Evolutionary conservation across 2,113 vertebrate genomes (phyloP), one percentile per base, ranked within the genome.

Genomic region (Zosterops hypoxanthus): DNA sequence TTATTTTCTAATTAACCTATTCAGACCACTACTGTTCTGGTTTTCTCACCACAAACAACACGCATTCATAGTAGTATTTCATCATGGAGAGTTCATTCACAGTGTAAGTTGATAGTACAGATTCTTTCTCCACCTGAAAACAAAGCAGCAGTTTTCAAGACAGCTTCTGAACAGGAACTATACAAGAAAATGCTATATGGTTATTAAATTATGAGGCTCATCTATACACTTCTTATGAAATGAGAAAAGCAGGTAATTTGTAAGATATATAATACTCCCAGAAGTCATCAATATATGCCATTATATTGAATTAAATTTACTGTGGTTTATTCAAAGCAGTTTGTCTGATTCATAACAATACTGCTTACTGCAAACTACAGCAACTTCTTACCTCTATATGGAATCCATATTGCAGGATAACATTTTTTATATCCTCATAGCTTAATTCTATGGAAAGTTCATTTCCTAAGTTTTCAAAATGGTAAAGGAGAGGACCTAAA

Each of bases 391-490:
- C 99, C 99, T 99, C 99, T 70, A 99, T 94, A 73, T 98, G 97
- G 96, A 99, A 99, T 97, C 99, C 99, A 94, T 98, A 98, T 53
- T 99, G 98, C 60, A 99, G 90, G 88, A 99, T 99, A 39, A 99
- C 99, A 53, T 98, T 98, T 97, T 98, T 99, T 86, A 99, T 98
- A 97, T 99, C 99, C 94, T 99, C 99, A 1, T 99, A 99, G 97
- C 99, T 99, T 83, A 99, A 98, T 97, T 99, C 99, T 95, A 99
- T 98, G 70, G 99, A 99, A 91, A 99, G 98, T 96, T 99, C 99
- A 93, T 99, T 99, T 96, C 99, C 99, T 98, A 99, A 97, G 95
- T 99, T 99, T 98, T 99, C 99, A 97, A 99, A 99, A 95, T 99
- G 99, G 96, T 99, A 99, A 61, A 99, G 97, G 49, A 99, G 98